Base-by-base conservation (phyloP, 2,113 vertebrate species). In the Plestiodon gilberti region DNA sequence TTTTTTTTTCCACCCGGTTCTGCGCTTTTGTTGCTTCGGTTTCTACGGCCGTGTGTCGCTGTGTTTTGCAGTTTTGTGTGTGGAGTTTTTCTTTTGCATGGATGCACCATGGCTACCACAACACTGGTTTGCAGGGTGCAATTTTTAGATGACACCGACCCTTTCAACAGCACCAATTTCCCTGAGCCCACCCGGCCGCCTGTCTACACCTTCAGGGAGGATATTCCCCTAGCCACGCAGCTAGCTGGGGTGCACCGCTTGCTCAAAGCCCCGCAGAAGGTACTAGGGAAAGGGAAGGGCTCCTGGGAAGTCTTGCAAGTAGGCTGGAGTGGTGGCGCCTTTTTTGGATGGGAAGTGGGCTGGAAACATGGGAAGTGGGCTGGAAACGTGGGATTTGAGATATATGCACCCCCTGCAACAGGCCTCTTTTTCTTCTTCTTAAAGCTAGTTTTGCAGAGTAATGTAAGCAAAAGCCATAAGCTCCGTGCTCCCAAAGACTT, bases 141-240 rank as follows among this genome's bases (percentile, higher is more conserved):
- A 96, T 98, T 99, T 94, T 95, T 99, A 96, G 98, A 99, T 96
- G 98, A 99, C 95, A 99, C 98, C 78, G 98, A 99, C 96, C 98
- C 98, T 86, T 99, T 99, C 94, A 99, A 98, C 95, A 99, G 98
- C 97, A 99, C 98, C 94, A 99, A 97, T 96, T 99, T 99, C 93
- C 98, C 98, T 6, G 98, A 99, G 95, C 98, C 98, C 92, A 98
- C 97, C 93, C 97, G 98, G 90, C 98, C 98, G 40, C 98, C 98
- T 81, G 94, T 97, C n/a, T 99, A 97, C 96, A 97, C 98, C 52
- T 99, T 99, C 96, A 97, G 98, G 89, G 97, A 98, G 94, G 98
- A 99, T 95, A 97, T 99, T 92, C 97, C 98, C 79, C 97, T 99
- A 81, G 97, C 96, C 89, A 98, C 98, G 90, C 98, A 99, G 96